phyloP scores from a whole-genome alignment of 2,888 invertebrate species.

The Pilophorus perplexus region DNA sequence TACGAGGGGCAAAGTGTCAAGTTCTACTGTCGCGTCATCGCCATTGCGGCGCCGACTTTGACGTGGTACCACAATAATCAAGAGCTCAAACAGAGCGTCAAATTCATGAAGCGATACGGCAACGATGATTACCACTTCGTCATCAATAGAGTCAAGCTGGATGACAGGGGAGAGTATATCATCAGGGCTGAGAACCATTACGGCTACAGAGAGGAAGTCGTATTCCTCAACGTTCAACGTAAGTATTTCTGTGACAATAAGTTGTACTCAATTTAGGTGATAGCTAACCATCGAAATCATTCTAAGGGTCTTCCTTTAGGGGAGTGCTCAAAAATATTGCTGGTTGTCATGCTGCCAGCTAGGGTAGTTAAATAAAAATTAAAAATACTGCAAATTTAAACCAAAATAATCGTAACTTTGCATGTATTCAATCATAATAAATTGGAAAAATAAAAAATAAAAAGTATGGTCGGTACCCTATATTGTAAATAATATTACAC shows the following conservation, averaged over 20 bases:
- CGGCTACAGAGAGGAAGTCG: conserved; percentile 91
- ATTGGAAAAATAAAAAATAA: too few relatives aligned
- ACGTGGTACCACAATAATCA: conserved; percentile 93
- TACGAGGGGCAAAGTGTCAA: conserved; percentile 97
- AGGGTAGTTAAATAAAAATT: too few relatives aligned
- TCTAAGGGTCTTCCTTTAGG: too few relatives aligned
- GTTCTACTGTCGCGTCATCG: conserved; percentile 95
- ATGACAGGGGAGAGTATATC: conserved; percentile 95
- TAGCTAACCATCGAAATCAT: too few relatives aligned
- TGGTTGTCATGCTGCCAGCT: too few relatives aligned
- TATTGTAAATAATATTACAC: too few relatives aligned
- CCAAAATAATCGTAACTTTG: too few relatives aligned
- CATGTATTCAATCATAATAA: background rate
- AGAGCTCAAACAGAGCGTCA: conserved; percentile 93
- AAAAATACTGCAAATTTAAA: too few relatives aligned
- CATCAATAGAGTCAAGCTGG: conserved; percentile 91
- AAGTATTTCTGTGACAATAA: conserved; percentile 57
- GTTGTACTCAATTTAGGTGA: too few relatives aligned
- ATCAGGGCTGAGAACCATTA: conserved; percentile 96
- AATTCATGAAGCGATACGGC: conserved; percentile 97
- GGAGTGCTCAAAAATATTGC: too few relatives aligned
- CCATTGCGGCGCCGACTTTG: conserved; percentile 88
- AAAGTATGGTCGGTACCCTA: too few relatives aligned
- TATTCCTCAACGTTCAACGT: conserved; percentile 95
- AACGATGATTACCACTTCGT: conserved; percentile 97